Conservation (phyloP, 64 coral and sea anemone species). For the Platygyra sinensis region DNA sequence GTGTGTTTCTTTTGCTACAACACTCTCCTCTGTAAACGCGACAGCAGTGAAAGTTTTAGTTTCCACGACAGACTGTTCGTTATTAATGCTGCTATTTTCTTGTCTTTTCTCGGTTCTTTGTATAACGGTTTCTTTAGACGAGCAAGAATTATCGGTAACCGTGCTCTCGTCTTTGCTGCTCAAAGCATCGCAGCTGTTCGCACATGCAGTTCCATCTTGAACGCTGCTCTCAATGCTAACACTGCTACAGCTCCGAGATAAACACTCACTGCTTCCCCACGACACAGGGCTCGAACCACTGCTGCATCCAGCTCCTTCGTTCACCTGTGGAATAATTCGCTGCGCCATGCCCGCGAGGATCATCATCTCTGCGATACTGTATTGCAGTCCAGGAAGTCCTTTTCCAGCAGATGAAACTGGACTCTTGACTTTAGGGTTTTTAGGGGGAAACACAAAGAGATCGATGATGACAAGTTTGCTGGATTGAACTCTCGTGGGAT, state of each 20-base stretch:
- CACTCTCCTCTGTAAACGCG: neutral
- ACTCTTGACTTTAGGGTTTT: neutral
- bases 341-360: constrained; percentile 59
- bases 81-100: too few species aligned
- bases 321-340: constrained; percentile 19
- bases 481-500: constrained; percentile 43
- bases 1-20: neutral
- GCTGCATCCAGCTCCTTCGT: neutral
- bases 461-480: constrained; percentile 68
- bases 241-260: constrained; percentile 42
- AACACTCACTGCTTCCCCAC: constrained; percentile 25
- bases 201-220: neutral
- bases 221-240: constrained; percentile 55
- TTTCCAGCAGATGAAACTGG: neutral
- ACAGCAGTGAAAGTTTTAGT: neutral
- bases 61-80: neutral
- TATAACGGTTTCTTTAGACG: constrained; percentile 28
- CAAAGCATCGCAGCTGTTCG: neutral
- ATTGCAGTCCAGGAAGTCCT: constrained; percentile 62
- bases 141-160: constrained; percentile 1
- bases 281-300: constrained; percentile 56
- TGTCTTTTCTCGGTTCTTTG: neutral
- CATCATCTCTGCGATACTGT: constrained; percentile 87
- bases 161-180: neutral
- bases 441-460: constrained; percentile 49